Conservation (phyloP, 2,797 vertebrate species). For the Loris lydekkerianus region DNA sequence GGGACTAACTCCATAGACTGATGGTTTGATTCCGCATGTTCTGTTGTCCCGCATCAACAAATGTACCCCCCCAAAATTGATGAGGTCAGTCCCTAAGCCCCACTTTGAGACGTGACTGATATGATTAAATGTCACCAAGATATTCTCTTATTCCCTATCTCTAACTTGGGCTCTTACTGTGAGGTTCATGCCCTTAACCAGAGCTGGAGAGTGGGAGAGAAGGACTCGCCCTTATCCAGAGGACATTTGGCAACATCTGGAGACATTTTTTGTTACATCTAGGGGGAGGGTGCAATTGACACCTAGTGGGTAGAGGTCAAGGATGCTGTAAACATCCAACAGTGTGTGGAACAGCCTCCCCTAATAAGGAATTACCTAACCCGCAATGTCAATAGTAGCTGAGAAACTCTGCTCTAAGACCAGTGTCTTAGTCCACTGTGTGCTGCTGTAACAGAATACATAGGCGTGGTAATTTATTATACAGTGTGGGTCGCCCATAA, state of each 20-base stretch:
- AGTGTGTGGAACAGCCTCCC: background rate
- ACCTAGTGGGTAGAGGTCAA: background rate
- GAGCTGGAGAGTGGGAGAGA: too few relatives aligned
- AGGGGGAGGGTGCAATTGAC: background rate
- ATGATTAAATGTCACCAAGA: conserved; percentile 20
- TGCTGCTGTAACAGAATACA: background rate
- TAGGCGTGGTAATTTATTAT: background rate
- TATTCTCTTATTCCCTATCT: background rate
- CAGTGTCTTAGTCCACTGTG: background rate
- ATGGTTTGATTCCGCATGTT: too few relatives aligned
- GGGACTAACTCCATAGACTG: too few relatives aligned
- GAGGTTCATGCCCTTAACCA: background rate
- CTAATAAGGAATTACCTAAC: background rate
- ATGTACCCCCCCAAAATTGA: too few relatives aligned
- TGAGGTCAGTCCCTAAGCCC: too few relatives aligned
- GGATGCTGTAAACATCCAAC: background rate
- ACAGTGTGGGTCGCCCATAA: too few relatives aligned
- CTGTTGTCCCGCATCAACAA: too few relatives aligned
- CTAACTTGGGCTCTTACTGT: background rate
- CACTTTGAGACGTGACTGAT: too few relatives aligned
- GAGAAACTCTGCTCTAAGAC: background rate
- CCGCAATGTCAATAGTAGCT: background rate
- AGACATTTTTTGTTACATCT: background rate
- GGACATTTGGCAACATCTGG: background rate
- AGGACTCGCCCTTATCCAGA: background rate